Evolutionary conservation across 1,140 invertebrate species (phyloP).

Genomic region (Drosophila baimaii): DNA sequence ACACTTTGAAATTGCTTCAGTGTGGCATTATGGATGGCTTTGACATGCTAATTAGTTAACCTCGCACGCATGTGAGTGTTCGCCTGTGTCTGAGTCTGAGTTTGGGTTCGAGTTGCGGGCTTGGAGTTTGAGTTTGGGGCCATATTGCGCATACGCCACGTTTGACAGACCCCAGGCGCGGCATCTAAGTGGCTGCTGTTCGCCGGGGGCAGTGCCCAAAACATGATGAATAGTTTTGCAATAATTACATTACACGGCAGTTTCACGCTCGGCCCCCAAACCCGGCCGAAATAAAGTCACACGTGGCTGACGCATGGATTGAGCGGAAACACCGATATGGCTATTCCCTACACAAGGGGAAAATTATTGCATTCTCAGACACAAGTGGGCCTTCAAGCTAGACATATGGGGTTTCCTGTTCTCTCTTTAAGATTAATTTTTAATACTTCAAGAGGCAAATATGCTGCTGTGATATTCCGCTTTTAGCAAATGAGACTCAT

Average conservation of each 20-base stretch:
- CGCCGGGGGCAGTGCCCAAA: slow-evolving; percentile 48
- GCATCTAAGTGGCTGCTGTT: slow-evolving; percentile 59
- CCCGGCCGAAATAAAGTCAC: slow-evolving; percentile 67
- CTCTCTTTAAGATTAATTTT: neutral
- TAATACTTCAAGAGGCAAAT: neutral
- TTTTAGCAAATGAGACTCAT: too few relatives aligned
- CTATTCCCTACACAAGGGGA: slow-evolving; percentile 14
- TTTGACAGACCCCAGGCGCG: slow-evolving; percentile 49
- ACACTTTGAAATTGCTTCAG: slow-evolving; percentile 41
- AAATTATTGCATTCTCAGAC: neutral
- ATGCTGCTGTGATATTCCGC: too few relatives aligned
- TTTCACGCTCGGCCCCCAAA: slow-evolving; percentile 51
- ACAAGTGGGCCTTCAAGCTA: neutral
- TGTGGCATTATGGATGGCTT: slow-evolving; percentile 69
- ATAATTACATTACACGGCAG: slow-evolving; percentile 80
- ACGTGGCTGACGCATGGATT: slow-evolving; percentile 61
- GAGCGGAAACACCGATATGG: slow-evolving; percentile 25
- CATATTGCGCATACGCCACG: slow-evolving; percentile 43
- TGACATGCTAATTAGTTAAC: slow-evolving; percentile 80
- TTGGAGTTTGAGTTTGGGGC: slow-evolving; percentile 6
- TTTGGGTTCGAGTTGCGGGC: slow-evolving; percentile 9
- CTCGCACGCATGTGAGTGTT: slow-evolving; percentile 29
- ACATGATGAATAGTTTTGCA: slow-evolving; percentile 80
- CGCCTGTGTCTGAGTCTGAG: slow-evolving; percentile 5
- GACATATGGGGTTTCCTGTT: neutral